A percentile compares a stretch with the other conserved stretches of the same genome.
Evolutionary conservation across 2,888 invertebrate genomes (phyloP).

Genomic region (Beris morrisii): DNA sequence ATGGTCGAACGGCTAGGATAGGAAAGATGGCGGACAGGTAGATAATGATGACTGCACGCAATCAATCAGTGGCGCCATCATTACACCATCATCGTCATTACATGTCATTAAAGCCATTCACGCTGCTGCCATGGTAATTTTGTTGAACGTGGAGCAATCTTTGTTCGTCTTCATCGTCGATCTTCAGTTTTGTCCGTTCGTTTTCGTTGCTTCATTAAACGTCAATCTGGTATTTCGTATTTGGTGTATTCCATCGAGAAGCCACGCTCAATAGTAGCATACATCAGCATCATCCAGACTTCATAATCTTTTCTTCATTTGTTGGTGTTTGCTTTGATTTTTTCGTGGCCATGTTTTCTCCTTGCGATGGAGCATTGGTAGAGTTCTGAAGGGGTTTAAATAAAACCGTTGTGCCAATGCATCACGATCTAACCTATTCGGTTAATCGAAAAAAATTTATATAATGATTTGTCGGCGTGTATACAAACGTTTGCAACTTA

Average conservation of each 20-base stretch:
- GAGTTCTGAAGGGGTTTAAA: background rate
- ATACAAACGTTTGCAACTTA: no score
- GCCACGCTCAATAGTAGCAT: background rate
- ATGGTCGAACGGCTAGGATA: no score
- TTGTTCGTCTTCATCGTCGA: background rate
- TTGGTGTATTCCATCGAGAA: background rate
- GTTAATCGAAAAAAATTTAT: constrained; percentile 1
- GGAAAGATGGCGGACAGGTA: no score
- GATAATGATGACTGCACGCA: constrained; percentile 30
- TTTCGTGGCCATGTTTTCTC: background rate
- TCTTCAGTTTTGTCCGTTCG: background rate
- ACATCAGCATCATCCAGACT: background rate
- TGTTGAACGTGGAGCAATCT: constrained; percentile 12
- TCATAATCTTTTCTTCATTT: constrained; percentile 4
- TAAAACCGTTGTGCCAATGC: constrained; percentile 7
- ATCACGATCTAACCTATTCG: constrained; percentile 2
- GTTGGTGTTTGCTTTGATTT: background rate
- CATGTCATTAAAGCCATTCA: constrained; percentile 30
- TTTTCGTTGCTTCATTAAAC: background rate
- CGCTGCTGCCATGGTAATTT: constrained; percentile 14
- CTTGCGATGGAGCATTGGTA: background rate
- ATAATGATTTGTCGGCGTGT: no score
- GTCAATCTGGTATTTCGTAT: background rate
- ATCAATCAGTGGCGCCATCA: constrained; percentile 37
- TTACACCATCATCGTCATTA: constrained; percentile 35